Percentiles rank a stretch among this genome's conserved stretches.
Evolutionary conservation across 2,888 invertebrate genomes (phyloP).

Genomic region (Tenodera sinensis): DNA sequence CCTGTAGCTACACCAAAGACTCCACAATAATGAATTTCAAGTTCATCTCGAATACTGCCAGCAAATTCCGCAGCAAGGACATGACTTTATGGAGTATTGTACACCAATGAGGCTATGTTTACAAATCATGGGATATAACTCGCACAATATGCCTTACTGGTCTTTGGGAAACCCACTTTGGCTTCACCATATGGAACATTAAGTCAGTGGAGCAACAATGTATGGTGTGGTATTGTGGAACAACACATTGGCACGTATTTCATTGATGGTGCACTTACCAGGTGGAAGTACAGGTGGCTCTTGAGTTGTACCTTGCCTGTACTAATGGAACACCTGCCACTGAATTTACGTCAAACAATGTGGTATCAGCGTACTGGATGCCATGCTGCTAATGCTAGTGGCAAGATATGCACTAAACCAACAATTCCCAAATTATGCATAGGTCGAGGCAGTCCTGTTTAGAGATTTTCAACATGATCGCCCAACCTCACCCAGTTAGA

Average conservation of each 20-base stretch:
- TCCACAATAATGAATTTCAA: not conserved
- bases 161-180: not conserved
- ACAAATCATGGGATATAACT: not conserved
- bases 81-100: not conserved
- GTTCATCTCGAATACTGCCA: no score
- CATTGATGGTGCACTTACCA: not conserved
- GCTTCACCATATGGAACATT: not conserved
- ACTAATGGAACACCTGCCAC: not conserved
- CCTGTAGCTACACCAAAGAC: not conserved
- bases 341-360: not conserved
- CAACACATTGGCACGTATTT: not conserved
- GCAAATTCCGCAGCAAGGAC: not conserved
- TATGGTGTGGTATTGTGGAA: not conserved
- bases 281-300: not conserved
- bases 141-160: not conserved
- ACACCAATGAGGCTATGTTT: not conserved
- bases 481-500: no score
- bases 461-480: not conserved
- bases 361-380: not conserved
- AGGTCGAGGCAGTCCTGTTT: not conserved
- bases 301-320: not conserved
- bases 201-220: not conserved
- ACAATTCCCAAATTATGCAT: not conserved
- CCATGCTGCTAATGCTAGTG: no score
- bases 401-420: not conserved